phyloP scores from a whole-genome alignment of 2,888 invertebrate species.

The Ophraella communa region DNA sequence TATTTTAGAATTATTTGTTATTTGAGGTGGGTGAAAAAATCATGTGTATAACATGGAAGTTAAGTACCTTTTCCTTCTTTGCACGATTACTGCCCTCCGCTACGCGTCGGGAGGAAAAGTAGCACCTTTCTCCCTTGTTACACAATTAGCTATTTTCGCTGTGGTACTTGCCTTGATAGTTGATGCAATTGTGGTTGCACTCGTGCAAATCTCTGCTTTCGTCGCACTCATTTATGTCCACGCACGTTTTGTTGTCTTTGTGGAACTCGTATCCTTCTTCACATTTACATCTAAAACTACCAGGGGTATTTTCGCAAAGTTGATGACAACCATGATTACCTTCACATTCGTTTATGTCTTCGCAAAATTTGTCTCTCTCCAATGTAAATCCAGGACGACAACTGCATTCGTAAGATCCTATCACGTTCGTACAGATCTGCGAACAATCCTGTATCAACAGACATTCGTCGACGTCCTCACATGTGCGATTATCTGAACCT shows the following conservation, averaged over 20 bases:
- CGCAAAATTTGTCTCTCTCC: slow-evolving; percentile 49
- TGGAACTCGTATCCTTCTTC: slow-evolving; percentile 63
- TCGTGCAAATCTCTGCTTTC: slow-evolving; percentile 50
- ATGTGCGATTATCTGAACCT: slow-evolving; percentile 54
- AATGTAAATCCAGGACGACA: slow-evolving; percentile 63
- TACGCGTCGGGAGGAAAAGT: too few relatives aligned
- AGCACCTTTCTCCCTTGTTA: too few relatives aligned
- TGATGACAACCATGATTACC: slow-evolving; percentile 57
- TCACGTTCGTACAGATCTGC: slow-evolving; percentile 63
- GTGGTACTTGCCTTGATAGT: slow-evolving; percentile 44
- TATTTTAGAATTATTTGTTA: too few relatives aligned
- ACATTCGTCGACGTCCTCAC: slow-evolving; percentile 60
- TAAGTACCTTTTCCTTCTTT: too few relatives aligned
- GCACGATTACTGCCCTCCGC: too few relatives aligned
- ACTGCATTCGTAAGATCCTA: slow-evolving; percentile 65
- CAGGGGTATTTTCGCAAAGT: slow-evolving; percentile 59
- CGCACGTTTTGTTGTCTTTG: slow-evolving; percentile 59
- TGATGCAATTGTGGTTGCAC: slow-evolving; percentile 48
- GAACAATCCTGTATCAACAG: slow-evolving; percentile 59
- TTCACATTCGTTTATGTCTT: slow-evolving; percentile 57
- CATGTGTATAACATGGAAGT: too few relatives aligned
- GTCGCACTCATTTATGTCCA: slow-evolving; percentile 57
- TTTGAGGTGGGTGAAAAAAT: too few relatives aligned
- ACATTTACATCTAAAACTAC: slow-evolving; percentile 66
- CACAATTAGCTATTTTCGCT: background rate